These are phyloP conservation scores for Eristalis tenax DNA, from an alignment of 2,888 invertebrate genomes.

Conservation along the genomic window DNA sequence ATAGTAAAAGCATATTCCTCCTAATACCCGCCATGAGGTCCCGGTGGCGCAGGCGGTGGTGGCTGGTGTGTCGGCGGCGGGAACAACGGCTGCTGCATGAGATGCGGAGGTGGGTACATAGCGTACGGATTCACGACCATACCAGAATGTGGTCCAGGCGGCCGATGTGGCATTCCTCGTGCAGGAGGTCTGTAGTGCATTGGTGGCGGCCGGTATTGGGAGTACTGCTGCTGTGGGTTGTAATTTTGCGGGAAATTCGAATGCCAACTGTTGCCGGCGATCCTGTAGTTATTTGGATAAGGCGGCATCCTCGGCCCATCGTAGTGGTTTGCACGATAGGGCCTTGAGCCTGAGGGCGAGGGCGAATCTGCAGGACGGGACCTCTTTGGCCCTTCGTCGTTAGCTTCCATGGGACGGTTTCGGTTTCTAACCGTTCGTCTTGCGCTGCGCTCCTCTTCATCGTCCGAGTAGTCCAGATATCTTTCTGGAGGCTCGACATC, in stretches of 20 bases:
- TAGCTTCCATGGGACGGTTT: slow-evolving; percentile 74
- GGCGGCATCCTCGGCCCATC: slow-evolving; percentile 14
- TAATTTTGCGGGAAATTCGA: slow-evolving; percentile 77
- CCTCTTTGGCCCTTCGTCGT: slow-evolving; percentile 41
- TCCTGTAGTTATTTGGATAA: slow-evolving; percentile 74
- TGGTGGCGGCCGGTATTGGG: background rate
- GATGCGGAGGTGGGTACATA: slow-evolving; percentile 47
- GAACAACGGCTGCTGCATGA: slow-evolving; percentile 56
- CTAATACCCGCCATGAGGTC: background rate
- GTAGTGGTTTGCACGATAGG: slow-evolving; percentile 41
- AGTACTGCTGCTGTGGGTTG: slow-evolving; percentile 24
- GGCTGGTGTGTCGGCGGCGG: slow-evolving; percentile 37
- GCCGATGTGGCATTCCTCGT: background rate
- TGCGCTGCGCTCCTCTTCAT: slow-evolving; percentile 89
- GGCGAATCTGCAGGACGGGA: slow-evolving; percentile 14
- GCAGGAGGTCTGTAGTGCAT: slow-evolving; percentile 78
- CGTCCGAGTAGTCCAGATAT: slow-evolving; percentile 92
- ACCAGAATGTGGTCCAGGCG: slow-evolving; percentile 11
- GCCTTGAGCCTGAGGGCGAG: slow-evolving; percentile 16
- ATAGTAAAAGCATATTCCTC: background rate
- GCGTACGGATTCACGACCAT: slow-evolving; percentile 61
- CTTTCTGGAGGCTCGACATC: slow-evolving; percentile 90
- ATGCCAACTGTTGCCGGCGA: slow-evolving; percentile 78
- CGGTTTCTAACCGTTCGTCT: slow-evolving; percentile 79
- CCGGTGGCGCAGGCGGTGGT: slow-evolving; percentile 36